phyloP scores from a whole-genome alignment of 2,113 vertebrate genomes.

The Erpornis zantholeuca region DNA sequence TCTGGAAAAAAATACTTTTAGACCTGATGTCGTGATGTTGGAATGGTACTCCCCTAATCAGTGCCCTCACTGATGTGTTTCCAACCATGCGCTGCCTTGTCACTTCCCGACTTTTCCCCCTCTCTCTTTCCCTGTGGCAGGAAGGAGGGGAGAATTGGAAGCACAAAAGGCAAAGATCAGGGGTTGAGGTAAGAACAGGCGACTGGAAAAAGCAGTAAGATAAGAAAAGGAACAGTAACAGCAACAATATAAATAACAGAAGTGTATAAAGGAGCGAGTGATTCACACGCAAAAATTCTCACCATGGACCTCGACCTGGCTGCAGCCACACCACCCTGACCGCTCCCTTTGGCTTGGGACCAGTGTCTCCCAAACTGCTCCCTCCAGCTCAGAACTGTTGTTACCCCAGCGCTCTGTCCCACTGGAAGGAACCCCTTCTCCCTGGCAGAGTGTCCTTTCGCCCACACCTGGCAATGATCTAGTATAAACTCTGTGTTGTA shows the following conservation, averaged over 20 bases:
- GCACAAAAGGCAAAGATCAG: neutral
- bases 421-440: neutral
- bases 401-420: rapidly evolving
- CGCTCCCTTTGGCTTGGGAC: neutral
- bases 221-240: neutral
- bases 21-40: neutral
- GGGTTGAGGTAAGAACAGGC: neutral
- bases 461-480: neutral
- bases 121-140: neutral
- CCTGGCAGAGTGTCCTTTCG: neutral
- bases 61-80: neutral
- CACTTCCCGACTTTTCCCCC: rapidly evolving
- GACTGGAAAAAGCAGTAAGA: neutral
- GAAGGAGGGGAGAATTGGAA: neutral
- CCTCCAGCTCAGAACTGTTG: neutral
- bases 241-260: neutral
- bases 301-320: neutral
- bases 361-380: rapidly evolving
- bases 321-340: rapidly evolving
- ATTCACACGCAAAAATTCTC: neutral
- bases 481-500: neutral
- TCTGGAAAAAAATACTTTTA: neutral
- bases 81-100: rapidly evolving
- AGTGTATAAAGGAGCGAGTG: neutral
- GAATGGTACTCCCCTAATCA: neutral